phyloP scores from a whole-genome alignment of 2,113 vertebrate genomes.

The Geothlypis trichas region DNA sequence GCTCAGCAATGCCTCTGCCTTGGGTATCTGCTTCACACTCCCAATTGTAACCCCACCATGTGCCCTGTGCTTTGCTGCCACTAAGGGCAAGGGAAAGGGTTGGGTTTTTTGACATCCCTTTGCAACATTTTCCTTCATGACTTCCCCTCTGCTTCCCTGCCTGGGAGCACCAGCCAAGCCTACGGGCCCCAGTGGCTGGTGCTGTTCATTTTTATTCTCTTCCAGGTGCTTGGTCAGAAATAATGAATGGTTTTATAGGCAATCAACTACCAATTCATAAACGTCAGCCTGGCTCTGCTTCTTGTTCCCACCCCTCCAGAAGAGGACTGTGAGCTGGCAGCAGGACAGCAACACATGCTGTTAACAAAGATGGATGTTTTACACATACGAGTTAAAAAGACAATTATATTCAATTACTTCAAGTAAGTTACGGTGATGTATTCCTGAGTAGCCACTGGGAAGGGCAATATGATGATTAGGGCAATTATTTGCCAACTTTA shows the following conservation, averaged over 20 bases:
- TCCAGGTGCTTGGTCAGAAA: slow-evolving; percentile 60
- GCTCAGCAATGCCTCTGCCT: background rate
- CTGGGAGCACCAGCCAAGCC: background rate
- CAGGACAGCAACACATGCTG: background rate
- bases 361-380: slow-evolving; percentile 67
- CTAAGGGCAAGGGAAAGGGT: background rate
- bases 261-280: slow-evolving; percentile 66
- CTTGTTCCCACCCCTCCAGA: slow-evolving; percentile 39
- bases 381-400: slow-evolving; percentile 57
- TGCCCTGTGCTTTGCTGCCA: background rate
- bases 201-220: slow-evolving; percentile 22
- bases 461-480: slow-evolving; percentile 49
- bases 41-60: background rate
- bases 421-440: slow-evolving; percentile 58
- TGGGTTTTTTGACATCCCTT: background rate
- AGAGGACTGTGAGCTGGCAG: slow-evolving; percentile 35
- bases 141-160: background rate
- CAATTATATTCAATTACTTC: slow-evolving; percentile 71
- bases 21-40: background rate
- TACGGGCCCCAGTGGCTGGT: background rate
- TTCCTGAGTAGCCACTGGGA: slow-evolving; percentile 47
- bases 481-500: slow-evolving; percentile 61
- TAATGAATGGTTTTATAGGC: slow-evolving; percentile 61
- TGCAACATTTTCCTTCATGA: background rate
- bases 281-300: slow-evolving; percentile 37